Percentiles rank a stretch among this genome's conserved stretches.
phyloP scores from a whole-genome alignment of 2,888 invertebrate species.

The Drosophila longiperda region DNA sequence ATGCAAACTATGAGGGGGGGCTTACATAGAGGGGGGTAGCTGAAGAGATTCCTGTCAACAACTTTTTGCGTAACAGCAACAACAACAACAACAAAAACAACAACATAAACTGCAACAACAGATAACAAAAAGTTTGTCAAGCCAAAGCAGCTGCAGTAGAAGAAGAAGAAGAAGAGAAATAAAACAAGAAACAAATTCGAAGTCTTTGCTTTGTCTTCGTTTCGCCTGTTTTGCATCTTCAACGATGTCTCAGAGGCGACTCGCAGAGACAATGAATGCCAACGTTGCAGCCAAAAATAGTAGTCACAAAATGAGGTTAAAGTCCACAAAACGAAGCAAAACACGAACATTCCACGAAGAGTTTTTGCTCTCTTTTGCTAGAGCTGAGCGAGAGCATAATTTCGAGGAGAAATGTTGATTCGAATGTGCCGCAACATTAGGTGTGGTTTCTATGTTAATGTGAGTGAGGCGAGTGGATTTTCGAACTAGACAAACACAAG shows the following conservation, averaged over 20 bases:
- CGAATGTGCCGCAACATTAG: constrained; percentile 7
- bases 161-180: constrained; percentile 18
- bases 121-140: constrained; percentile 65
- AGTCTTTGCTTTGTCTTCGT: constrained; percentile 1
- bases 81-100: constrained; percentile 23
- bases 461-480: too few relatives aligned
- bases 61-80: constrained; percentile 61
- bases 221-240: constrained; percentile 5
- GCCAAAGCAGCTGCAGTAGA: constrained; percentile 4
- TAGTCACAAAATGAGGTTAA: constrained; percentile 62
- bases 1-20: constrained; percentile 67
- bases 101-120: constrained; percentile 13
- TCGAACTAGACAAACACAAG: neutral
- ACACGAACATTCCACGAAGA: constrained; percentile 10
- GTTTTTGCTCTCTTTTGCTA: neutral
- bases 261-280: constrained; percentile 47
- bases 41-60: constrained; percentile 72
- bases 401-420: constrained; percentile 4
- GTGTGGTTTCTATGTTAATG: constrained; percentile 30
- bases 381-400: neutral
- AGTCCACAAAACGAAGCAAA: constrained; percentile 54
- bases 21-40: constrained; percentile 9
- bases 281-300: constrained; percentile 38
- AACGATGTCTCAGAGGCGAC: constrained; percentile 6
- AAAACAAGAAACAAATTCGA: constrained; percentile 4